Evolutionary conservation across 1,140 invertebrate genomes (phyloP).

Genomic region (Saxidomus purpurata): DNA sequence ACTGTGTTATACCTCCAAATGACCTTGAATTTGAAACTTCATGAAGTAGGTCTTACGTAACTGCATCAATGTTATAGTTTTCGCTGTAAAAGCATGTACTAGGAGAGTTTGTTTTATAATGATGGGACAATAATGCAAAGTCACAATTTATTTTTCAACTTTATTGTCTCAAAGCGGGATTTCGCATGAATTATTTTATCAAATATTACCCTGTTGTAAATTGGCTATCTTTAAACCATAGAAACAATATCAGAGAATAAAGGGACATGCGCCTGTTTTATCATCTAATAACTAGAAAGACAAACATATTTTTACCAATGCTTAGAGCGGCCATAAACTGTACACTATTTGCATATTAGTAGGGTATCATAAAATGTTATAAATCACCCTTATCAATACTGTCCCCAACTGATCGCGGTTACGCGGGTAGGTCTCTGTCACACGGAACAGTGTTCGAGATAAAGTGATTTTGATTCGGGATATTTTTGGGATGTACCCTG

Average conservation of each 20-base stretch:
- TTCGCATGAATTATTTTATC: slow-evolving; percentile 64
- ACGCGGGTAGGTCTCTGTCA: neutral
- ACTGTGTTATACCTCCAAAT: no score
- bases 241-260: slow-evolving; percentile 49
- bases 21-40: no score
- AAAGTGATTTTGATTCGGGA: neutral
- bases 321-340: slow-evolving; percentile 58
- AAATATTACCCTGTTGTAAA: slow-evolving; percentile 64
- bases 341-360: slow-evolving; percentile 62
- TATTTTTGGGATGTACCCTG: slow-evolving; percentile 5
- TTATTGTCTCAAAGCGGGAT: slow-evolving; percentile 20
- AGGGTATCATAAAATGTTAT: slow-evolving; percentile 59
- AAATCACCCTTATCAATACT: slow-evolving; percentile 56
- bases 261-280: slow-evolving; percentile 53
- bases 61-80: no score
- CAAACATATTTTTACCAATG: slow-evolving; percentile 68
- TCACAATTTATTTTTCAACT: neutral
- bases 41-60: no score
- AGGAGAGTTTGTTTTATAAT: neutral
- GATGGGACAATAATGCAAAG: neutral
- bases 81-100: neutral
- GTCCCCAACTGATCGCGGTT: neutral
- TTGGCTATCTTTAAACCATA: slow-evolving; percentile 24
- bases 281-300: slow-evolving; percentile 63
- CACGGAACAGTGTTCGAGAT: neutral